Conservation (phyloP, 2,113 vertebrate species). For the Paratilapia polleni region DNA sequence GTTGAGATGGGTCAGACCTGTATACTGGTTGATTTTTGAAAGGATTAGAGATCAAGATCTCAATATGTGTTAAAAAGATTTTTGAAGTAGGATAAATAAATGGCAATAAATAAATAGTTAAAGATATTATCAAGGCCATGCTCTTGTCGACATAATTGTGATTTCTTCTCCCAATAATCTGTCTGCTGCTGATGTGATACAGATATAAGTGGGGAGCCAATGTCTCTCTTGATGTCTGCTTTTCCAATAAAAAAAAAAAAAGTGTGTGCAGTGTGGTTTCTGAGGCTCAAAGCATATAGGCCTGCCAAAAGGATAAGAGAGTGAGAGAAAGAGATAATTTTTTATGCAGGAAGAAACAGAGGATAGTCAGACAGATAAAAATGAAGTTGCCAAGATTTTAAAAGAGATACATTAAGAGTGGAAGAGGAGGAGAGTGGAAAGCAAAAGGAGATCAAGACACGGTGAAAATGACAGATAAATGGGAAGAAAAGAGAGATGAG, state of each 20-base stretch:
- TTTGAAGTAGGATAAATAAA: neutral
- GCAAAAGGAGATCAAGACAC: neutral
- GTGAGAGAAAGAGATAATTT: neutral
- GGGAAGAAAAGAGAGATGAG: neutral
- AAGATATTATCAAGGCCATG: neutral
- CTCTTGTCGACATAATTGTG: neutral
- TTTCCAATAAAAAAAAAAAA: slow-evolving; percentile 16
- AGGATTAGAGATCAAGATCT: neutral
- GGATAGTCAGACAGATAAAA: slow-evolving; percentile 2
- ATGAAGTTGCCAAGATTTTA: slow-evolving; percentile 11
- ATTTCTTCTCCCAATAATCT: slow-evolving; percentile 19
- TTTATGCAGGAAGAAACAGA: slow-evolving; percentile 10
- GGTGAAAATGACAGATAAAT: slow-evolving; percentile 28
- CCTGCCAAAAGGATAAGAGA: slow-evolving; percentile 12
- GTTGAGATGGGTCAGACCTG: neutral
- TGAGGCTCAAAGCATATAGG: slow-evolving; percentile 31
- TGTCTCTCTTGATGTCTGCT: slow-evolving; percentile 26
- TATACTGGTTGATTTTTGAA: neutral
- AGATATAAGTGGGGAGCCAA: slow-evolving; percentile 35
- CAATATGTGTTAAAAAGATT: neutral
- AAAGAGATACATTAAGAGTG: slow-evolving; percentile 18
- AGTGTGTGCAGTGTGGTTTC: slow-evolving; percentile 13
- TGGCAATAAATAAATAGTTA: neutral
- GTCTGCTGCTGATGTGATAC: slow-evolving; percentile 41
- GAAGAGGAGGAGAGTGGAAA: slow-evolving; percentile 2